Percentiles rank a stretch among this genome's conserved stretches.
These are phyloP conservation scores for Larimichthys polyactis DNA, from an alignment of 2,113 vertebrate genomes.

Conservation along the genomic window DNA sequence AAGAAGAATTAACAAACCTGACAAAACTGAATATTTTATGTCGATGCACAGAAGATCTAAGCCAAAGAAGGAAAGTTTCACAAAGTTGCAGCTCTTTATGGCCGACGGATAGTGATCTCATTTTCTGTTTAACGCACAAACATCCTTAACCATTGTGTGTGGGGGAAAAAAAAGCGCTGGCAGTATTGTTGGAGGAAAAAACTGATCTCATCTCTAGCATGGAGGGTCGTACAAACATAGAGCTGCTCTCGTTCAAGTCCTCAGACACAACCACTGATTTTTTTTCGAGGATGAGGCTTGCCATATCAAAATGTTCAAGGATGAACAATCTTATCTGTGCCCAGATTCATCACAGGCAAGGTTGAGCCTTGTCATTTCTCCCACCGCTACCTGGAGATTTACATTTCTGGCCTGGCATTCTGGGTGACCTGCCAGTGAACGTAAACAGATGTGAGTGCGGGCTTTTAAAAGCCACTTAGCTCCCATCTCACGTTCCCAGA, in stretches of 20 bases:
- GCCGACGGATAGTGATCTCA: slow-evolving; percentile 51
- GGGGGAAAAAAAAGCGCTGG: neutral
- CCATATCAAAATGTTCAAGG: slow-evolving; percentile 68
- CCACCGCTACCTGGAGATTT: slow-evolving; percentile 68
- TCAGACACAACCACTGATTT: slow-evolving; percentile 57
- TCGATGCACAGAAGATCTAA: neutral
- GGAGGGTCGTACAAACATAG: slow-evolving; percentile 37
- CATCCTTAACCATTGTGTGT: slow-evolving; percentile 17
- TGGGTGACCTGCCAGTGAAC: slow-evolving; percentile 49
- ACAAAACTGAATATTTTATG: neutral
- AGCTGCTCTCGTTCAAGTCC: slow-evolving; percentile 53
- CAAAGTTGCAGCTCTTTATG: slow-evolving; percentile 8
- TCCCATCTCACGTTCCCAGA: slow-evolving; percentile 48
- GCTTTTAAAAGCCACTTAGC: slow-evolving; percentile 50
- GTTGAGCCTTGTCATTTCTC: slow-evolving; percentile 60
- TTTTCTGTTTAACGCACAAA: slow-evolving; percentile 37
- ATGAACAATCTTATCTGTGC: slow-evolving; percentile 68
- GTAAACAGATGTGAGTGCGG: slow-evolving; percentile 59
- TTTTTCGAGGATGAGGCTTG: slow-evolving; percentile 53
- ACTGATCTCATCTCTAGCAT: slow-evolving; percentile 30
- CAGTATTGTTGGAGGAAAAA: slow-evolving; percentile 20
- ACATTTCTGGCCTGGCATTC: slow-evolving; percentile 61
- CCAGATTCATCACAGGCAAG: slow-evolving; percentile 70
- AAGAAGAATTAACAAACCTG: neutral
- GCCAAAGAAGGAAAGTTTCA: neutral